Percentiles rank a stretch among this genome's conserved stretches.
These are phyloP conservation scores for Garra rufa DNA, from an alignment of 2,113 vertebrate genomes.

Conservation along the genomic window DNA sequence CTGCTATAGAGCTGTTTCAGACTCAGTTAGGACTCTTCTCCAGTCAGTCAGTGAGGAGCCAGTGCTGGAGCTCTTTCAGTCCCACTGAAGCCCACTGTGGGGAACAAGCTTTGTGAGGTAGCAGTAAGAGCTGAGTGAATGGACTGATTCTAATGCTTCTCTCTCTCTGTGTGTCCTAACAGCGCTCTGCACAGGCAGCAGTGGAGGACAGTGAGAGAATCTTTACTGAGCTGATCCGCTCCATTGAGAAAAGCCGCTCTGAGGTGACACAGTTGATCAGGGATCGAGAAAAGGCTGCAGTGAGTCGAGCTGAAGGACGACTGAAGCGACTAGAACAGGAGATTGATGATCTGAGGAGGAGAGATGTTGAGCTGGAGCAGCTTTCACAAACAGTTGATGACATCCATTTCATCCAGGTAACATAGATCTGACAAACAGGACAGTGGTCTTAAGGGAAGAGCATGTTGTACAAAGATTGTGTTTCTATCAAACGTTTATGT, in stretches of 20 bases:
- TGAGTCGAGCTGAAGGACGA: conserved; percentile 17
- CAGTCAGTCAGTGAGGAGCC: no score
- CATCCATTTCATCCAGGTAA: conserved; percentile 51
- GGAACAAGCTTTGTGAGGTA: no score
- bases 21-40: no score
- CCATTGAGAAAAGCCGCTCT: conserved; percentile 47
- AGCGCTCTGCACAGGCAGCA: conserved; percentile 50
- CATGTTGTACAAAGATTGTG: not conserved
- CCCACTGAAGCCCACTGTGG: no score
- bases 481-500: not conserved
- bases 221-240: conserved; percentile 49
- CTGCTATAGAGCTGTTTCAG: no score
- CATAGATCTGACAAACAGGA: not conserved
- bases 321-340: conserved; percentile 39
- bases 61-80: no score
- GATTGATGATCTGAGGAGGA: conserved; percentile 51
- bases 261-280: conserved; percentile 52
- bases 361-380: conserved; percentile 52
- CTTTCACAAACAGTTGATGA: conserved; percentile 48
- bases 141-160: no score
- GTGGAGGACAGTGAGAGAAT: conserved; percentile 49
- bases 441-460: not conserved
- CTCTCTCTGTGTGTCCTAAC: not conserved
- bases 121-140: no score
- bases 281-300: conserved; percentile 33